phyloP scores from a whole-genome alignment of 2,888 invertebrate species.

The Athalia circularis region DNA sequence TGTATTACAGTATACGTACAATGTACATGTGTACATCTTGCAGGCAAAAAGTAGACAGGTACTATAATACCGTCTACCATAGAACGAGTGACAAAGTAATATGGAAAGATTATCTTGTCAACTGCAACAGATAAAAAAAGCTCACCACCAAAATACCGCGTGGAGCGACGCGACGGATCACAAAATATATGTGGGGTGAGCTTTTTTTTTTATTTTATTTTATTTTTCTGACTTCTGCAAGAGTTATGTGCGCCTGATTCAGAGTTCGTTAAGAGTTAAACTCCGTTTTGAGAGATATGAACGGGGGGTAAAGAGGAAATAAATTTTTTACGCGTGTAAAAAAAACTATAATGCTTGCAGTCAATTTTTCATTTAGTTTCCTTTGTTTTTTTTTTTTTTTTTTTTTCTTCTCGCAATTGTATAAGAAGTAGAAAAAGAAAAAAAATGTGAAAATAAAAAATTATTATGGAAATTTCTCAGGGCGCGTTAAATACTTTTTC shows the following conservation, averaged over 20 bases:
- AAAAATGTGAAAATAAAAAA: no score
- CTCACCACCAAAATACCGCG: neutral
- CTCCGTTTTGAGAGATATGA: neutral
- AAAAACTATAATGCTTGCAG: neutral
- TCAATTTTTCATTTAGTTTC: neutral
- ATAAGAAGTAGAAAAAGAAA: neutral
- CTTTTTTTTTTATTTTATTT: no score
- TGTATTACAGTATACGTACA: no score
- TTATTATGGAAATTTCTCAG: neutral
- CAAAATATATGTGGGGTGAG: neutral
- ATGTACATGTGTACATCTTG: no score
- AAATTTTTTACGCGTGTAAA: neutral
- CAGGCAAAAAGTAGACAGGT: no score
- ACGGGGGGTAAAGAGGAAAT: no score
- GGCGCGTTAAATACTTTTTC: neutral
- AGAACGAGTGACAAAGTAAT: neutral
- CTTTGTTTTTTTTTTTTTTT: neutral
- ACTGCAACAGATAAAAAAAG: neutral
- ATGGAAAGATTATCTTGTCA: conserved; percentile 26
- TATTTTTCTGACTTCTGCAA: no score
- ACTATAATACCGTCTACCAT: no score
- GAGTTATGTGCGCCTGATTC: no score
- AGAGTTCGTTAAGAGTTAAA: neutral
- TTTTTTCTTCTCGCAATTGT: no score
- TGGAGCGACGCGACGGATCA: neutral